Percentiles rank a stretch among this genome's conserved stretches.
Evolutionary conservation across 1,140 invertebrate genomes (phyloP).

Genomic region (Saccostrea echinata): DNA sequence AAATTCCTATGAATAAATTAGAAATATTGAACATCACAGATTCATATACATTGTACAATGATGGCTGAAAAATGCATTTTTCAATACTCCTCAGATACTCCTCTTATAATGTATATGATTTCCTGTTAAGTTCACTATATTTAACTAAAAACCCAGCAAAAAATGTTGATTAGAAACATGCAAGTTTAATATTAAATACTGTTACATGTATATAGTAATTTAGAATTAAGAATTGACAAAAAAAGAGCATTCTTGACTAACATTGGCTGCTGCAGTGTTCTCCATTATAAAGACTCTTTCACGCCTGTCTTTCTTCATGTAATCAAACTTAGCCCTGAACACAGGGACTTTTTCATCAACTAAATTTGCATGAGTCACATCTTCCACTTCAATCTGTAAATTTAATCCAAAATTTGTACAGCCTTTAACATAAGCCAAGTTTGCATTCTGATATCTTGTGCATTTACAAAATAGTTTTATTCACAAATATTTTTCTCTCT

Average conservation of each 20-base stretch:
- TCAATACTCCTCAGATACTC: too few relatives aligned
- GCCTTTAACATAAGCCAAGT: not conserved
- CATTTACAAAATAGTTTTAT: too few relatives aligned
- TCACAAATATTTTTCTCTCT: too few relatives aligned
- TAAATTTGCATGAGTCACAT: conserved; percentile 44
- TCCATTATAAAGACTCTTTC: conserved; percentile 71
- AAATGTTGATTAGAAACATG: too few relatives aligned
- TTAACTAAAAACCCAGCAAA: too few relatives aligned
- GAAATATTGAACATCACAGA: not conserved
- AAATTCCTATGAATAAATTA: conserved; percentile 51
- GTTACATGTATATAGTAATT: too few relatives aligned
- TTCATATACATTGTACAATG: not conserved
- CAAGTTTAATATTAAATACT: too few relatives aligned
- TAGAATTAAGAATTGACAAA: too few relatives aligned
- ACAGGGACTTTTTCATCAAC: conserved; percentile 52
- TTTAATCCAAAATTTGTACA: not conserved
- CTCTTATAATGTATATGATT: too few relatives aligned
- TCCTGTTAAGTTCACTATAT: too few relatives aligned
- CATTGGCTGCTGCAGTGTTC: conserved; percentile 61
- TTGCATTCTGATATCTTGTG: not conserved
- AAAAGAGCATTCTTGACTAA: conserved; percentile 33
- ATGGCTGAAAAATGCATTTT: too few relatives aligned
- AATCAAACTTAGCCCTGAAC: conserved; percentile 68
- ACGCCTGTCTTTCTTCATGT: conserved; percentile 66
- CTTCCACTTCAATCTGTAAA: not conserved